Evolutionary conservation across 2,797 vertebrate species (phyloP).

Genomic region (Vireo griseus): DNA sequence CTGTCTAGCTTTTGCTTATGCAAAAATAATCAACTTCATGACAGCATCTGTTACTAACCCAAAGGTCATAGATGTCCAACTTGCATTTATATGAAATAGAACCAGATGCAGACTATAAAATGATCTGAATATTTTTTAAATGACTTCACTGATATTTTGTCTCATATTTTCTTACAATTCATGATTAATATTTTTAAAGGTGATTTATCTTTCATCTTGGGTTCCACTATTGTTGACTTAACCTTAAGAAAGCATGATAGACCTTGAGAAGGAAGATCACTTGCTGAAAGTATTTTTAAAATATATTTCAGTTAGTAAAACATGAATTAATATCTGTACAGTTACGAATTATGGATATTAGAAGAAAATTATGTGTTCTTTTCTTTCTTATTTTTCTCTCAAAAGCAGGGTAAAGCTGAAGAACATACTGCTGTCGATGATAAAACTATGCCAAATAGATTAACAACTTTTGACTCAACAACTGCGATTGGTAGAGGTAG

Average conservation of each 20-base stretch:
- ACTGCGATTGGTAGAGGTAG: not conserved
- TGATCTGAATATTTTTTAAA: constrained; percentile 19
- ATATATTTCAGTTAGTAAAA: not conserved
- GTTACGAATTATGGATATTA: not conserved
- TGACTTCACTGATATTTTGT: constrained; percentile 35
- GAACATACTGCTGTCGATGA: not conserved
- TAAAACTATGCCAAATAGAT: not conserved
- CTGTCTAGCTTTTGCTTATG: constrained; percentile 9
- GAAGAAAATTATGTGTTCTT: not conserved
- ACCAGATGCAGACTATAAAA: constrained; percentile 18
- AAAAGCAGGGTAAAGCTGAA: not conserved
- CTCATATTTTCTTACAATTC: not conserved
- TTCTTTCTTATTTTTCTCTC: not conserved
- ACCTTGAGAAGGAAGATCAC: not conserved
- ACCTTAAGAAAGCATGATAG: not conserved
- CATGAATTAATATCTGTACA: not conserved
- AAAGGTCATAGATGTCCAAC: not conserved
- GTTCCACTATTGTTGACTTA: not conserved
- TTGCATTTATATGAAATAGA: constrained; percentile 9
- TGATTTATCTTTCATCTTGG: constrained; percentile 43
- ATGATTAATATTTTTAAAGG: constrained; percentile 27
- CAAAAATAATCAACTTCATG: constrained; percentile 26
- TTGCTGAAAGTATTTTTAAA: not conserved
- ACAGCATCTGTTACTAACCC: constrained; percentile 6
- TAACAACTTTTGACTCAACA: not conserved